These are phyloP conservation scores for Sycobia sp. DNA, from an alignment of 1,140 invertebrate genomes.

Conservation along the genomic window DNA sequence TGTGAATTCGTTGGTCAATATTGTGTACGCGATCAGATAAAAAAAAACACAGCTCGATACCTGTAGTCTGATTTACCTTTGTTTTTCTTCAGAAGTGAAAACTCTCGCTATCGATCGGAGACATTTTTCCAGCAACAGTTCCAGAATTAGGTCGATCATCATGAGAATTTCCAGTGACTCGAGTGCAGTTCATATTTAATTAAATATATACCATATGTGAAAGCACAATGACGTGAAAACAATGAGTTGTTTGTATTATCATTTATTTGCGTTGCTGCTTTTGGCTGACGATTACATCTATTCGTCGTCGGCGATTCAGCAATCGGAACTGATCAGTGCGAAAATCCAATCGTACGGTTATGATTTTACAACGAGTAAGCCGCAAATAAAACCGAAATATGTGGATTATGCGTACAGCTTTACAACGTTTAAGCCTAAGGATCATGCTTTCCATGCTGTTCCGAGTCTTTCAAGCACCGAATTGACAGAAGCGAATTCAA, in stretches of 20 bases:
- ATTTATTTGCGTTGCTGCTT: constrained; percentile 1
- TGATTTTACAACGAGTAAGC: not conserved
- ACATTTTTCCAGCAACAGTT: too few relatives aligned
- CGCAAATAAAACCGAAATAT: not conserved
- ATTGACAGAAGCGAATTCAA: not conserved
- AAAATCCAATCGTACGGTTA: constrained; percentile 4
- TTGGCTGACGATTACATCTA: not conserved
- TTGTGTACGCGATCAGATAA: not conserved
- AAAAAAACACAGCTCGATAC: too few relatives aligned
- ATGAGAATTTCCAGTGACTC: not conserved
- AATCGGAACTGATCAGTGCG: not conserved
- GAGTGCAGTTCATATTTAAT: constrained; percentile 1
- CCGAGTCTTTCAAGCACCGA: not conserved
- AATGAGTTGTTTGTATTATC: constrained; percentile 10
- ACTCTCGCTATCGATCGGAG: too few relatives aligned
- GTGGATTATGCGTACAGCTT: not conserved
- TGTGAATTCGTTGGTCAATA: not conserved
- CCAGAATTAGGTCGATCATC: too few relatives aligned
- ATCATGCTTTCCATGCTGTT: not conserved
- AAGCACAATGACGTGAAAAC: constrained; percentile 31
- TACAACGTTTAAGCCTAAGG: not conserved
- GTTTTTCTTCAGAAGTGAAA: too few relatives aligned
- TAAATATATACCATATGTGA: not conserved
- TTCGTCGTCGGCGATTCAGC: not conserved
- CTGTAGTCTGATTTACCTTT: too few relatives aligned